Evolutionary conservation across 2,113 vertebrate species (phyloP).

Genomic region (Heterotilapia buettikoferi): DNA sequence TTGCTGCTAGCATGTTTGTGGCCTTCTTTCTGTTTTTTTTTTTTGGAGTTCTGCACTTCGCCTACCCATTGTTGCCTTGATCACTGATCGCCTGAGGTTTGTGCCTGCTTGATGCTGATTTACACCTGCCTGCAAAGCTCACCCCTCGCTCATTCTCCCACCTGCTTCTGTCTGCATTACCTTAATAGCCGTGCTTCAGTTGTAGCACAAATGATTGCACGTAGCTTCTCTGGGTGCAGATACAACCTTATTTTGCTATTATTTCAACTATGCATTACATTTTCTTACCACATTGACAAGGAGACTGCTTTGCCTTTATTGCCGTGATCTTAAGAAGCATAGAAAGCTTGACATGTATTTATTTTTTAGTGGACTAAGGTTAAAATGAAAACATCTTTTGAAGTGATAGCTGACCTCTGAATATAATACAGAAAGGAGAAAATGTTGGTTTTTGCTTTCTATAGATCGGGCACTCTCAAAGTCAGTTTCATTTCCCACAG

Average conservation of each 20-base stretch:
- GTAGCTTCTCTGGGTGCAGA: not conserved
- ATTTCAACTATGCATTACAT: not conserved
- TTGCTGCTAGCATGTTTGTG: not conserved
- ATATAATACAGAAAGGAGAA: not conserved
- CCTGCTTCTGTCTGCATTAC: not conserved
- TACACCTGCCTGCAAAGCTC: not conserved
- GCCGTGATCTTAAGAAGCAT: not conserved
- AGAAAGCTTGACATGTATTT: not conserved
- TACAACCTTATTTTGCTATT: not conserved
- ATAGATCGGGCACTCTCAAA: not conserved
- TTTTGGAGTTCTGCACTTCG: not conserved
- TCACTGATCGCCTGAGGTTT: not conserved
- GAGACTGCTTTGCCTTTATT: not conserved
- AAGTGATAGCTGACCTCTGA: not conserved
- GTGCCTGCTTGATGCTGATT: not conserved
- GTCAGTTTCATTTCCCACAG: not conserved
- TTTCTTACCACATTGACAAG: not conserved
- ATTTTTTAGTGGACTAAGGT: not conserved
- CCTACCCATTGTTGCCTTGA: not conserved
- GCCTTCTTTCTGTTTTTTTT: rapidly evolving
- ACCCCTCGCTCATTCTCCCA: not conserved
- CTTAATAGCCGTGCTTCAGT: not conserved
- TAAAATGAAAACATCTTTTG: not conserved
- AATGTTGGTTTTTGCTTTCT: not conserved
- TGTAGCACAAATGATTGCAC: not conserved